Conservation (phyloP, 2,113 vertebrate species). For the Bothrops jararaca region DNA sequence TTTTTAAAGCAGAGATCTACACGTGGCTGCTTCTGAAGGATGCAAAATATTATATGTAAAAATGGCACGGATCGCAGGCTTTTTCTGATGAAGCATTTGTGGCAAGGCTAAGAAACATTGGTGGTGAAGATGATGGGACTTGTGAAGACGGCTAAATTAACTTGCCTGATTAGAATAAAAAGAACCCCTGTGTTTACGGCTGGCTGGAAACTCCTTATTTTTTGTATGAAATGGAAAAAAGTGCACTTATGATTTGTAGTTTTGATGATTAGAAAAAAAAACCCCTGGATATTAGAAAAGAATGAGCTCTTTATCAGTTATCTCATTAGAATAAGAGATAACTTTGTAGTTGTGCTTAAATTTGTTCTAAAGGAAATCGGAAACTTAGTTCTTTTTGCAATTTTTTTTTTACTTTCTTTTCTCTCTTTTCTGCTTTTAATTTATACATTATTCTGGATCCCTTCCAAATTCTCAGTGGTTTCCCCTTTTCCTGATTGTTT, state of each 20-base stretch:
- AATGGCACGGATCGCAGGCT: neutral
- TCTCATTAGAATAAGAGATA: too few species aligned
- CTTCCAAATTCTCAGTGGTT: neutral
- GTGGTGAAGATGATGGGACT: neutral
- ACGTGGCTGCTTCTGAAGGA: neutral
- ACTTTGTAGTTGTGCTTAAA: too few species aligned
- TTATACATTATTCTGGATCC: neutral
- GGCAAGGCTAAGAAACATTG: neutral
- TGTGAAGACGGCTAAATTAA: neutral
- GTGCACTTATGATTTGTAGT: neutral
- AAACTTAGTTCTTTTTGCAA: too few species aligned
- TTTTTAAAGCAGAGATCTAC: neutral
- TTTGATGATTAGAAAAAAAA: neutral
- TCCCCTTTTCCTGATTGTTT: neutral
- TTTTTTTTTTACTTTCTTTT: neutral
- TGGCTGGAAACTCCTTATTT: too few species aligned
- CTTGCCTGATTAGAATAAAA: neutral
- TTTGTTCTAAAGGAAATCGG: too few species aligned
- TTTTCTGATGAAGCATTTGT: neutral
- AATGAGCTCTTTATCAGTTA: too few species aligned
- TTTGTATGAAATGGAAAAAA: too few species aligned
- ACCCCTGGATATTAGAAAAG: too few species aligned
- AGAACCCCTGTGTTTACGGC: neutral
- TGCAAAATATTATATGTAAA: neutral
- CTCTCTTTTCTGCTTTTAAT: too few species aligned